phyloP scores from a whole-genome alignment of 2,888 invertebrate species.

The Gerris lacustris region DNA sequence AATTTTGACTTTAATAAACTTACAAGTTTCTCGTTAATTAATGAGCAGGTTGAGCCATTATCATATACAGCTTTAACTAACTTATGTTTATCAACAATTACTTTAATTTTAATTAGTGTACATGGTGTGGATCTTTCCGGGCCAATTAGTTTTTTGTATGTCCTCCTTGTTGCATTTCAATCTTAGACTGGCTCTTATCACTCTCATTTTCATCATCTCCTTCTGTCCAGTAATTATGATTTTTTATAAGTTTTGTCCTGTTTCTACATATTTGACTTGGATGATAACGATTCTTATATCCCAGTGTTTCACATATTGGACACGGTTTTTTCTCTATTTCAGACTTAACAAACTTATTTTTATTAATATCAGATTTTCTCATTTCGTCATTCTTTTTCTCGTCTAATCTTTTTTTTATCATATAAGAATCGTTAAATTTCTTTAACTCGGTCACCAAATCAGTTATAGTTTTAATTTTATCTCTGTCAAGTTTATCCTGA shows the following conservation, averaged over 20 bases:
- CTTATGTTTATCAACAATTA: background rate
- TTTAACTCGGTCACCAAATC: constrained; percentile 5
- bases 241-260: background rate
- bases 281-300: constrained; percentile 2
- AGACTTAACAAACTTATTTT: background rate
- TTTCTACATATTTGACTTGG: background rate
- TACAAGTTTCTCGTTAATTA: constrained; percentile 2
- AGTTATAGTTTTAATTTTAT: constrained; percentile 4
- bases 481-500: constrained; percentile 11
- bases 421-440: constrained; percentile 6
- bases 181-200: background rate
- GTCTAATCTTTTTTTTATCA: no score
- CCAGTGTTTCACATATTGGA: constrained; percentile 2
- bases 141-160: no score
- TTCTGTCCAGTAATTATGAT: background rate
- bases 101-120: background rate
- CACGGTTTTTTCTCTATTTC: background rate
- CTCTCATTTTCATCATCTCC: background rate
- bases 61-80: background rate
- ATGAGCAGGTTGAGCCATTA: background rate
- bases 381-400: background rate
- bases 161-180: no score
- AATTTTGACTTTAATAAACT: background rate
- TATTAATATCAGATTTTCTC: background rate
- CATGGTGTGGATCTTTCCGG: constrained; percentile 5